These are phyloP conservation scores for Euzophera pinguis DNA, from an alignment of 2,888 invertebrate genomes.

Conservation along the genomic window DNA sequence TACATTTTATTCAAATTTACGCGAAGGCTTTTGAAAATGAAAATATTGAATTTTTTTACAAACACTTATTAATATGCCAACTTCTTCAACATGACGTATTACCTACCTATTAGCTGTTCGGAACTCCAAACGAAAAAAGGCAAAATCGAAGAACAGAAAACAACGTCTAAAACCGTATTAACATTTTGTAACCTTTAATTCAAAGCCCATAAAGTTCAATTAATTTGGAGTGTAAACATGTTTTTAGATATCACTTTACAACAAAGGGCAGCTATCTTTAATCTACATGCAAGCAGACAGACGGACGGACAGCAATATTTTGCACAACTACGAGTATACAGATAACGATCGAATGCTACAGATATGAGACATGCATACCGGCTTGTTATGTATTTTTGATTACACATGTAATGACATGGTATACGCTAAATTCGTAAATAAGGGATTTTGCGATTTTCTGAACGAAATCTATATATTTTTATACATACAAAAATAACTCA, in stretches of 20 bases:
- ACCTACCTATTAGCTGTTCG: slow-evolving; percentile 5
- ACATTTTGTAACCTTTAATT: background rate
- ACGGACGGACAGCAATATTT: slow-evolving; percentile 61
- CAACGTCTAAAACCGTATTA: background rate
- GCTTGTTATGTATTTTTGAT: slow-evolving; percentile 38
- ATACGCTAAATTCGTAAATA: slow-evolving; percentile 12
- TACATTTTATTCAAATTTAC: background rate
- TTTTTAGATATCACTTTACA: slow-evolving; percentile 11
- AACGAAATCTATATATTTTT: too few relatives aligned
- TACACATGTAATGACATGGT: slow-evolving; percentile 21
- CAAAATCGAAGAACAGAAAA: slow-evolving; percentile 14
- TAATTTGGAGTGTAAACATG: background rate
- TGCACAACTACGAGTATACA: slow-evolving; percentile 66
- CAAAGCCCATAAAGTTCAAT: slow-evolving; percentile 13
- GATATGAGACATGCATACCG: slow-evolving; percentile 50
- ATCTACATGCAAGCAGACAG: slow-evolving; percentile 44
- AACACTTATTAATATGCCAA: slow-evolving; percentile 2
- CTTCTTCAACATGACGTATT: slow-evolving; percentile 7
- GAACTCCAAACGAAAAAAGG: slow-evolving; percentile 2
- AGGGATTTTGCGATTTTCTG: background rate
- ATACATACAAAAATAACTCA: too few relatives aligned
- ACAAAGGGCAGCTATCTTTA: slow-evolving; percentile 36
- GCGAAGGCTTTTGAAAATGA: background rate
- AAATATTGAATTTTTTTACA: background rate
- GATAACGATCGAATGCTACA: slow-evolving; percentile 55